A percentile compares a stretch with the other conserved stretches of the same genome.
phyloP scores from a whole-genome alignment of 2,113 vertebrate genomes.

The Indri indri region DNA sequence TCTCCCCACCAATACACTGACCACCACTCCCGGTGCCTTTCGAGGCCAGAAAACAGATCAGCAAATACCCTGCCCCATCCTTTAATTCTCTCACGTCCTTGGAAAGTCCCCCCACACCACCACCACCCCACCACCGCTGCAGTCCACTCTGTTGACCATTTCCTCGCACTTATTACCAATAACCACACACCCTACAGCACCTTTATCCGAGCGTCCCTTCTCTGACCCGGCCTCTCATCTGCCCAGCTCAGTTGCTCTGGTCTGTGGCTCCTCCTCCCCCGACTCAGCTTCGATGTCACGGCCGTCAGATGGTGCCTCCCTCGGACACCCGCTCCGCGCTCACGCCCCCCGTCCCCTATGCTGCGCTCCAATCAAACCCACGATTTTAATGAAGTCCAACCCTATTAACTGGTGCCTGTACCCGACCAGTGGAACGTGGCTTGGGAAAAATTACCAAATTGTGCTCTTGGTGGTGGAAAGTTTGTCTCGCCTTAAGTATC shows the following conservation, averaged over 20 bases:
- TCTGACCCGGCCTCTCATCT: background rate
- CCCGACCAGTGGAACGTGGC: background rate
- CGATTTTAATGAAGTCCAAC: background rate
- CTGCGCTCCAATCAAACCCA: background rate
- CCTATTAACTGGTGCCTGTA: background rate
- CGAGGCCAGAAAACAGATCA: background rate
- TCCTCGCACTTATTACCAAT: background rate
- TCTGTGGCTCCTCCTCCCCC: no score
- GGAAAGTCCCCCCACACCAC: background rate
- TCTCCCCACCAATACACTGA: background rate
- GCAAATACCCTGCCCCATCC: background rate
- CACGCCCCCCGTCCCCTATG: rapidly evolving
- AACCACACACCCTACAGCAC: background rate
- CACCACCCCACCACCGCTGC: no score
- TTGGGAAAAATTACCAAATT: background rate
- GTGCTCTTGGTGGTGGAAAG: background rate
- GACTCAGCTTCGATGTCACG: no score
- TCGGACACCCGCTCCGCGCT: no score
- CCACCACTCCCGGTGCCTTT: background rate
- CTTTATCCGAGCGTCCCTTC: background rate
- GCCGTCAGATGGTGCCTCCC: no score
- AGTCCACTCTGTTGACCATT: background rate
- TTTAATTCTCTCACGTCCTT: background rate
- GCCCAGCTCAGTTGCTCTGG: background rate
- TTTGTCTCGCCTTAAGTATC: background rate